Evolutionary conservation across 2,113 vertebrate species (phyloP), one percentile per base, ranked within the genome.

Genomic region (Pelvicachromis taeniatus): DNA sequence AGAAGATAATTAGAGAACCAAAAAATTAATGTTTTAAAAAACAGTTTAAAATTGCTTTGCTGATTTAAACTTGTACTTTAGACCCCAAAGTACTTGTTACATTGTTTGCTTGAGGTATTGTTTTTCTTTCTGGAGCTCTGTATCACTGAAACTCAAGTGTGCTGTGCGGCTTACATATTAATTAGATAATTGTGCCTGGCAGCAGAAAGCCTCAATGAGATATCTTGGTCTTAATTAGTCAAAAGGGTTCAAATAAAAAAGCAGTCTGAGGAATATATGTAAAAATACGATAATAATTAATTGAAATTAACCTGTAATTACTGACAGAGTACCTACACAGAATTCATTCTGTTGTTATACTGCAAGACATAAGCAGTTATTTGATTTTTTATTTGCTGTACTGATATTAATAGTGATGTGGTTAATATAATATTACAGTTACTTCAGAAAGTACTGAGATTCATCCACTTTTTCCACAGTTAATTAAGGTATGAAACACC

Each of bases 151-250:
- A 88, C 83, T 81, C 55, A 58, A 82, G 53, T 55, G 58, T 54
- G 87, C 84, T 65, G 79, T 77, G 78, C 50, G 38, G 52, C 70
- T 96, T 94, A 95, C 92, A 95, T 94, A 94, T 96, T 95, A 97
- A 96, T 97, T 94, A 93, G 92, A 96, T 90, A 93, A 95, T 94
- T 96, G 91, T 92, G 93, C 95, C 95, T 87, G 78, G 78, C 58
- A 92, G 87, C 90, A 85, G 85, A 91, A 96, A 91, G 89, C 80
- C 86, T 85, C 9, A 26, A 81, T 45, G 68, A 83, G 73, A 84
- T 83, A 89, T 79, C 70, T 88, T 78, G 12, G 21, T 89, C 83
- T 85, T 89, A 91, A 90, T 90, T 75, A 75, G 10, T 87, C 54
- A 63, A 86, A 86, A 80, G n/a, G 54, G 84, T 90, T 87, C 50